These are phyloP conservation scores for Epizoanthus illoricatus DNA, from an alignment of 92 coral and sea anemone species.

Conservation along the genomic window DNA sequence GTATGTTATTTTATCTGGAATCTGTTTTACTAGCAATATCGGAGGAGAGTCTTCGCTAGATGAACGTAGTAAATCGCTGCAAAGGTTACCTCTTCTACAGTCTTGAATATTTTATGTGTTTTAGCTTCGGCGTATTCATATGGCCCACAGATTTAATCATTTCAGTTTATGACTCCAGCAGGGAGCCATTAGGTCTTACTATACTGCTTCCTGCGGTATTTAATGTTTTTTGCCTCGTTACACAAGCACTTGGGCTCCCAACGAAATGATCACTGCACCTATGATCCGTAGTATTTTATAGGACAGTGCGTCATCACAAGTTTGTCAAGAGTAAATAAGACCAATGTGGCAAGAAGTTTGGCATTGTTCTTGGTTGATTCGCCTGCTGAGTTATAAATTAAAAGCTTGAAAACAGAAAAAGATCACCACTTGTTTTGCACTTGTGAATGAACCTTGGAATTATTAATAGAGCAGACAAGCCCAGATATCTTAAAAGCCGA, in stretches of 20 bases:
- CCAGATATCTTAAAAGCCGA: neutral
- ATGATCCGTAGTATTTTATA: too few relatives aligned
- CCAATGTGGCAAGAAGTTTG: too few relatives aligned
- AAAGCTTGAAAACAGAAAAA: neutral
- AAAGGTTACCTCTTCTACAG: neutral
- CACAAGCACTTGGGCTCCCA: too few relatives aligned
- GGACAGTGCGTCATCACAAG: too few relatives aligned
- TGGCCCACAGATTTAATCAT: constrained; percentile 6
- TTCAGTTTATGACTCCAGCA: neutral
- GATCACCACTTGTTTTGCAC: neutral
- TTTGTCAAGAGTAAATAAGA: too few relatives aligned
- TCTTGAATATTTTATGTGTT: constrained; percentile 4
- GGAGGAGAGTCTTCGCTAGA: neutral
- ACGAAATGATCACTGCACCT: too few relatives aligned
- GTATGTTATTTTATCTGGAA: constrained; percentile 6
- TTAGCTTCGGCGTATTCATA: neutral
- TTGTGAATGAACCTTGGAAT: neutral
- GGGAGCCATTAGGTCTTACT: constrained; percentile 6
- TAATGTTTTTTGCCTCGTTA: neutral
- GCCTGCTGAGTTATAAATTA: neutral
- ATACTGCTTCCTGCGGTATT: neutral
- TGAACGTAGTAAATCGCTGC: neutral
- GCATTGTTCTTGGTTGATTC: neutral
- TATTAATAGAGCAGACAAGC: neutral
- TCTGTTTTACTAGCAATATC: neutral